Evolutionary conservation across 2,113 vertebrate genomes (phyloP), one percentile per base, ranked within the genome.

Genomic region (Poecilia latipinna): DNA sequence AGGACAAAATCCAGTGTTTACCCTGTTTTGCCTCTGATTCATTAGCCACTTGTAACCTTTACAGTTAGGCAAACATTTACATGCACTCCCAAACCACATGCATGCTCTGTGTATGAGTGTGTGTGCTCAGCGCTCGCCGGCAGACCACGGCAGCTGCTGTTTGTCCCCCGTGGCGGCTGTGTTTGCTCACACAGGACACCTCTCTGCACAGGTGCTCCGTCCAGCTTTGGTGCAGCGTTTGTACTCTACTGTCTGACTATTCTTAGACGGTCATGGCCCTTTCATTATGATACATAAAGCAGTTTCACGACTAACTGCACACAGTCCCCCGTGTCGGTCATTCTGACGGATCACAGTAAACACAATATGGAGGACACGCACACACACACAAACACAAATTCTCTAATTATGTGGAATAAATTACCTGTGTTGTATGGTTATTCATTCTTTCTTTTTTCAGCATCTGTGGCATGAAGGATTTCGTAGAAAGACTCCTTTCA

Each of bases 101-200:
- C 26, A 65, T 63, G 32, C 42, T 3, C 65, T 48, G 57, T 65
- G 51, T 84, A 71, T 68, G 32, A 8, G 65, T 64, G 35, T 75
- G 65, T 77, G 65, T 78, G 75, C 76, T 68, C 44, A 66, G 42
- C 51, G 62, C 64, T 75, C 48, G 35, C 65, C 67, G 51, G 60
- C 91, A 88, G 92, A 88, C 92, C 83, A 31, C 90, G 91, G 94
- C 95, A 96, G 94, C 93, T 94, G 91, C 88, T 94, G 94, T 93
- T 95, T 95, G 94, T 94, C 72, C 95, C 94, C 93, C 60, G 85
- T 93, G 90, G 87, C 90, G 94, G 91, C 91, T 87, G 96, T 96
- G 96, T 96, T 97, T 97, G 96, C 94, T 96, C 94, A 95, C 94
- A 95, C 89, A 88, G 86, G 88, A 88, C 83, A 90, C 82, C 78